phyloP scores from a whole-genome alignment of 2,888 invertebrate species.

The Ischnus inquisitorius region DNA sequence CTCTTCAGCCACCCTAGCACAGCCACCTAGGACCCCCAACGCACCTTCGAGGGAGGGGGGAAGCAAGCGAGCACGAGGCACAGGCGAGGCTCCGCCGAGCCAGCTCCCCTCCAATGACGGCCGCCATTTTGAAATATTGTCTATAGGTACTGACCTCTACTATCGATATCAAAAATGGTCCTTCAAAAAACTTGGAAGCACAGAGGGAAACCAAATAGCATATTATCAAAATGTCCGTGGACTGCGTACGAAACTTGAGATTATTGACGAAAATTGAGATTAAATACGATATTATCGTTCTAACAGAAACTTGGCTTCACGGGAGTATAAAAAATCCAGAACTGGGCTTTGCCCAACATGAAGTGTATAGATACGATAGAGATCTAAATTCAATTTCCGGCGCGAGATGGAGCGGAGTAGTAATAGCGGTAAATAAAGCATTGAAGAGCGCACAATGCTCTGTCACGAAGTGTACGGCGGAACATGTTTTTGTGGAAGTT shows the following conservation, averaged over 20 bases:
- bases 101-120: too few relatives aligned
- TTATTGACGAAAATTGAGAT: too few relatives aligned
- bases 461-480: not conserved
- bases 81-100: too few relatives aligned
- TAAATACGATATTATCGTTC: not conserved
- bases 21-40: too few relatives aligned
- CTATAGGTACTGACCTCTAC: too few relatives aligned
- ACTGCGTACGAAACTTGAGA: not conserved
- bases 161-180: too few relatives aligned
- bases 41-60: too few relatives aligned
- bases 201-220: too few relatives aligned
- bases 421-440: not conserved
- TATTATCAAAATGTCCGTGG: slow-evolving; percentile 13
- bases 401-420: not conserved
- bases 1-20: too few relatives aligned
- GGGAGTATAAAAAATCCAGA: slow-evolving; percentile 1
- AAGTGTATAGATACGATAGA: not conserved
- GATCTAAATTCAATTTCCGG: not conserved
- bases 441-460: not conserved
- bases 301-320: slow-evolving; percentile 17
- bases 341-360: not conserved
- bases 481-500: not conserved
- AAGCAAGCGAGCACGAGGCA: too few relatives aligned
- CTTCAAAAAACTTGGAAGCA: too few relatives aligned
- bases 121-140: too few relatives aligned